Evolutionary conservation across 2,113 vertebrate species (phyloP).

Genomic region (Nymphicus hollandicus): DNA sequence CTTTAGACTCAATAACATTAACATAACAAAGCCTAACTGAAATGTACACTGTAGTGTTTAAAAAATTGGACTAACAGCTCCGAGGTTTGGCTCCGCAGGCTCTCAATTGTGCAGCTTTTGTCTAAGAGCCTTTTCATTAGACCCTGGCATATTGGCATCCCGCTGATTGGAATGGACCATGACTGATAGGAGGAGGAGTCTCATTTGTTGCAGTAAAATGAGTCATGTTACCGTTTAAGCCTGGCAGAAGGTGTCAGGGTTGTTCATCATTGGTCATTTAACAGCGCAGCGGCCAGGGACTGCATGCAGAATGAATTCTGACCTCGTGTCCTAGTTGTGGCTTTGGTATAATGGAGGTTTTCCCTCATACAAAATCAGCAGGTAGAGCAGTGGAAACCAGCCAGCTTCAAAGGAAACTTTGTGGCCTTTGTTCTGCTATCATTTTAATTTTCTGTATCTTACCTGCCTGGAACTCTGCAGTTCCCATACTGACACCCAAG

Average conservation of each 20-base stretch:
- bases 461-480: background rate
- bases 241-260: constrained; percentile 79
- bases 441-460: background rate
- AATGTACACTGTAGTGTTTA: constrained; percentile 88
- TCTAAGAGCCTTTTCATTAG: constrained; percentile 86
- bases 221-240: constrained; percentile 86
- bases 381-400: background rate
- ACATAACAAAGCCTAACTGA: constrained; percentile 93
- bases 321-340: constrained; percentile 16
- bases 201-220: constrained; percentile 91
- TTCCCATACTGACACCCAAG: background rate
- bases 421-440: background rate
- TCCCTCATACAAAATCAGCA: background rate
- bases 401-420: background rate
- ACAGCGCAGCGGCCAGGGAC: constrained; percentile 68
- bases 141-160: constrained; percentile 89
- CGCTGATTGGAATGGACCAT: constrained; percentile 84
- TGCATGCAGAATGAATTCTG: constrained; percentile 67
- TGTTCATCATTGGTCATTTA: constrained; percentile 80
- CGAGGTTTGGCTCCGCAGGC: constrained; percentile 80
- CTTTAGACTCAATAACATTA: constrained; percentile 93
- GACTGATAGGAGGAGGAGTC: constrained; percentile 89
- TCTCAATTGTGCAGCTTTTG: constrained; percentile 87
- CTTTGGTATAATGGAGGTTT: background rate
- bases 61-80: constrained; percentile 81